Evolutionary conservation across 2,797 vertebrate species (phyloP).

Genomic region (Tangara arthus): DNA sequence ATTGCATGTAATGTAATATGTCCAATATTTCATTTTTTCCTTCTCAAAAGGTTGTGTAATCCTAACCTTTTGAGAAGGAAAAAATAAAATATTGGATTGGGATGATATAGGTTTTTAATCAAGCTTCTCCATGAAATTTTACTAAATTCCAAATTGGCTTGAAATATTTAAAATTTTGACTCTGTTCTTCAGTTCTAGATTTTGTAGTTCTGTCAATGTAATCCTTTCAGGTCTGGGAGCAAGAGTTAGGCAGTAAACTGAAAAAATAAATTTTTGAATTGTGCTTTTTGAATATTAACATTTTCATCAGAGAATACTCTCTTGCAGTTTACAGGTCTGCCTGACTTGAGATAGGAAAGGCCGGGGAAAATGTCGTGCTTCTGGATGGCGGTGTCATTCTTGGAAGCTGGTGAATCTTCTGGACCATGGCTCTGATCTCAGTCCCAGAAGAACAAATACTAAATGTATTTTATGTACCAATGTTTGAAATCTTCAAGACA

Average conservation of each 20-base stretch:
- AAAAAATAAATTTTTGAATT: neutral
- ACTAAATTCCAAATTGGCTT: neutral
- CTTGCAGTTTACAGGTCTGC: neutral
- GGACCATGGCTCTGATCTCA: neutral
- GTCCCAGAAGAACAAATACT: neutral
- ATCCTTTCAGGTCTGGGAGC: neutral
- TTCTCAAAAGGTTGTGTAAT: too few species aligned
- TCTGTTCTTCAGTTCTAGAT: neutral
- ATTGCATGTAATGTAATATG: too few species aligned
- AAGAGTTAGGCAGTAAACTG: fast-evolving
- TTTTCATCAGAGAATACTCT: neutral
- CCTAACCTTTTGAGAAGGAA: neutral
- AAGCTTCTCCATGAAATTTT: neutral
- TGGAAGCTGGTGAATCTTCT: neutral
- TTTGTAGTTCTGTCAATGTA: neutral
- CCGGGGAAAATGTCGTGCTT: neutral
- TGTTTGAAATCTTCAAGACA: neutral
- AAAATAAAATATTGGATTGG: neutral
- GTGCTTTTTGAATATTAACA: neutral
- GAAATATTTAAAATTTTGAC: neutral
- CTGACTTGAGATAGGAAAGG: neutral
- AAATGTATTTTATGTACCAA: neutral
- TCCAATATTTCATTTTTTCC: too few species aligned
- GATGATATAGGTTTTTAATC: neutral
- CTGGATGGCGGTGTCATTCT: neutral